These are phyloP conservation scores for Wasmannia auropunctata DNA, from an alignment of 1,140 invertebrate species.

Conservation along the genomic window DNA sequence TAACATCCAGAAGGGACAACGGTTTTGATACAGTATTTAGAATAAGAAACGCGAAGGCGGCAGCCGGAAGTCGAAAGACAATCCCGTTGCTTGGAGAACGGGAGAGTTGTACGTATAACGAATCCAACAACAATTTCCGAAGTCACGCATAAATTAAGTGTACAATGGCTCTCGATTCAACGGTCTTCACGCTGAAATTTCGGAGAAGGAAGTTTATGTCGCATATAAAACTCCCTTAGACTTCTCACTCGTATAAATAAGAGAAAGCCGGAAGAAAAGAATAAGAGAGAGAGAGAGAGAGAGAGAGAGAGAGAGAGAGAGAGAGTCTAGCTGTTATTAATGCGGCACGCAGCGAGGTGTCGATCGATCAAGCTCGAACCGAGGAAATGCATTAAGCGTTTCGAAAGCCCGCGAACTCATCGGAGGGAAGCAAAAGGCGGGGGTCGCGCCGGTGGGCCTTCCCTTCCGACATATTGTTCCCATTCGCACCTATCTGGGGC, in stretches of 20 bases:
- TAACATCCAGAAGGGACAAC: not conserved
- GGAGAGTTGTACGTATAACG: not conserved
- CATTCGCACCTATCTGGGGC: slow-evolving; percentile 12
- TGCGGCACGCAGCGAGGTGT: not conserved
- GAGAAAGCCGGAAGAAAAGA: too few relatives aligned
- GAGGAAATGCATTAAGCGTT: slow-evolving; percentile 27
- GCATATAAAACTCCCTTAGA: not conserved
- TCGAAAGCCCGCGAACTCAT: not conserved
- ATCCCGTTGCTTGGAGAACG: not conserved
- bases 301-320: not conserved
- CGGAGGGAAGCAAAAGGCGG: not conserved
- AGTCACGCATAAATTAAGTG: slow-evolving; percentile 24
- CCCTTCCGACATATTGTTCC: not conserved
- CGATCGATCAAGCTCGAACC: slow-evolving; percentile 36
- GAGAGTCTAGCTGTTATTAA: slow-evolving; percentile 11
- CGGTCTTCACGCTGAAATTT: not conserved
- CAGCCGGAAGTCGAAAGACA: slow-evolving; percentile 31
- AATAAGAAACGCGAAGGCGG: not conserved
- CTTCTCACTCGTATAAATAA: not conserved
- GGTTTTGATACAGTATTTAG: not conserved
- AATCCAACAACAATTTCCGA: slow-evolving; percentile 9
- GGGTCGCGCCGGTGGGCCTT: not conserved
- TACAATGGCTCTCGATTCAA: not conserved
- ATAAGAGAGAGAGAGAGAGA: not conserved
- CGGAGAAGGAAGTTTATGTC: not conserved